phyloP scores from a whole-genome alignment of 1,140 invertebrate species.

The Pogonognathellus flavescens region DNA sequence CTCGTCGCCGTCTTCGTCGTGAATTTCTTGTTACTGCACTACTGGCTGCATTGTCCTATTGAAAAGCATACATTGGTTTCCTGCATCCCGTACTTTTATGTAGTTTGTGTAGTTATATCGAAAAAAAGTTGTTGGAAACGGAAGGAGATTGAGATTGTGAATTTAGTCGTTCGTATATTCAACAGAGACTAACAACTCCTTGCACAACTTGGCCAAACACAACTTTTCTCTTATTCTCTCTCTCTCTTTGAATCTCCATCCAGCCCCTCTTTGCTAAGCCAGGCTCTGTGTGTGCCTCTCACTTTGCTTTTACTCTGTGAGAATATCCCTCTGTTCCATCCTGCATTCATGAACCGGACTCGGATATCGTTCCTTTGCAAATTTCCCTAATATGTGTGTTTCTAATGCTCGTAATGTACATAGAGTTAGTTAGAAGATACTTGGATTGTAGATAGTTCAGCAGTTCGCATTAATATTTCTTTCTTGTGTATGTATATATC shows the following conservation, averaged over 20 bases:
- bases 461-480: too few relatives aligned
- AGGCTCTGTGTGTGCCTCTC: not conserved
- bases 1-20: not conserved
- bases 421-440: not conserved
- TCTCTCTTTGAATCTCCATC: not conserved
- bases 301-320: not conserved
- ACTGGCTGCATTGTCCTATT: slow-evolving; percentile 43
- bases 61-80: slow-evolving; percentile 31
- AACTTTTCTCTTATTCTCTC: not conserved
- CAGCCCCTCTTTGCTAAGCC: not conserved
- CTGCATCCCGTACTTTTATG: slow-evolving; percentile 36
- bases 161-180: slow-evolving; percentile 10
- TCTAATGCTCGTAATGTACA: not conserved
- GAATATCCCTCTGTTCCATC: not conserved
- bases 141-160: slow-evolving; percentile 46
- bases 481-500: too few relatives aligned
- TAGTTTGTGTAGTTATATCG: slow-evolving; percentile 31
- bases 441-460: too few relatives aligned
- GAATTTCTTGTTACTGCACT: slow-evolving; percentile 34
- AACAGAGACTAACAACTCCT: not conserved
- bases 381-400: slow-evolving; percentile 20
- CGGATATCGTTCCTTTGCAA: slow-evolving; percentile 13
- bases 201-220: not conserved
- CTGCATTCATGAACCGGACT: not conserved
- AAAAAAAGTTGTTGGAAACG: slow-evolving; percentile 44